Evolutionary conservation across 2,888 invertebrate species (phyloP), one percentile per base, ranked within the genome.

Genomic region (Eupithecia subumbrata): DNA sequence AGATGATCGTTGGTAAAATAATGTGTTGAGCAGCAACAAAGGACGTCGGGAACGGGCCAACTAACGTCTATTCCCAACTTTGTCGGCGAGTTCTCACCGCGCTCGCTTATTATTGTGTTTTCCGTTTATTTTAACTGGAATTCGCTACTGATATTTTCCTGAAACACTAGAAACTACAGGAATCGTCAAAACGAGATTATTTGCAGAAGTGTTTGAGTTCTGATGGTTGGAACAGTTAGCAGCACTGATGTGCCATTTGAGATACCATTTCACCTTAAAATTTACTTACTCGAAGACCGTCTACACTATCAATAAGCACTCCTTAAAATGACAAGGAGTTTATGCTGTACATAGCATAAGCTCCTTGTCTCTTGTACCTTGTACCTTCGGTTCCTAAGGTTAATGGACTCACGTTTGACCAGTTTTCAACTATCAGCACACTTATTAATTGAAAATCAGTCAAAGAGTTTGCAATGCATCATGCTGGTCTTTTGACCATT

Each of bases 21-120:
- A 83, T 82, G 82, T 82, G 81, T 78, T 79, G 81, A 80, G 82
- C 83, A 82, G 81, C 83, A 84, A 86, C 85, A 86, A 84, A 84
- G 80, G 84, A 78, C 79, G 71, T 73, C 78, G 75, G 78, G 78
- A 78, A 77, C 73, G 75, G 75, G 69, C 76, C 80, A 81, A 82
- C 79, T 82, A 81, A 80, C 80, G 79, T 78, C 78, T 79, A 82
- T 76, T 77, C 72, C 69, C 71, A 84, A 82, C 76, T 82, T 82
- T 73, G 70, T 40, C 76, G 75, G 40, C 74, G n/a, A 67, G 75
- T 71, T 78, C 73, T 81, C 77, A 82, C 75, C 63, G 79, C 45
- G 37, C 56, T 76, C 70, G 70, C 67, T 63, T 60, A 67, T 40
- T 22, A 30, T 67, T 76, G 67, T 64, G 12, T 60, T 71, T 63